These are phyloP conservation scores for Gryllus longicercus DNA, from an alignment of 2,888 invertebrate genomes.

Conservation along the genomic window DNA sequence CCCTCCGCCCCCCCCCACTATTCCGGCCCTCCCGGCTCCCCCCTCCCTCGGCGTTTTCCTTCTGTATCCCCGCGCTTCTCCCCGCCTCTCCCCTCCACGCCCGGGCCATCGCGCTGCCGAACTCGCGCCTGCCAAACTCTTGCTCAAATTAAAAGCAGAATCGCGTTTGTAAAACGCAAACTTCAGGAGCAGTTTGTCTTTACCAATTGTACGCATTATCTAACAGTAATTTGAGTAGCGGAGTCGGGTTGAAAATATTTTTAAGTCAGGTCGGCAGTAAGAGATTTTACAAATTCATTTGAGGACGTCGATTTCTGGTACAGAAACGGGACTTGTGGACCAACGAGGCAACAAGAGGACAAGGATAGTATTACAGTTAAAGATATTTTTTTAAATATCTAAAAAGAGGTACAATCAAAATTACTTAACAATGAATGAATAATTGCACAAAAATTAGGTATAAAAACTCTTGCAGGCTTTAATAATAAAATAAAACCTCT, in stretches of 20 bases:
- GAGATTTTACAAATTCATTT: slow-evolving; percentile 1
- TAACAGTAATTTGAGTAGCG: slow-evolving; percentile 17
- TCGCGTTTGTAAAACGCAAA: slow-evolving; percentile 17
- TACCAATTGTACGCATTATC: slow-evolving; percentile 7
- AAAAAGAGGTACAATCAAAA: too few relatives aligned
- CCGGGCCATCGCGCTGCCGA: neutral
- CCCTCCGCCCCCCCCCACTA: neutral
- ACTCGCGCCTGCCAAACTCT: neutral
- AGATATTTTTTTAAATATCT: too few relatives aligned
- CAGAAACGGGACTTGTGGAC: too few relatives aligned
- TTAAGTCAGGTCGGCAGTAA: neutral
- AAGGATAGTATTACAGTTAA: too few relatives aligned
- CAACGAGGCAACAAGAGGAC: too few relatives aligned
- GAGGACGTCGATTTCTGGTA: too few relatives aligned
- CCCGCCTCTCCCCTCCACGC: neutral
- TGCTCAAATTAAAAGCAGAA: slow-evolving; percentile 17
- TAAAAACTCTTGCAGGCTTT: too few relatives aligned
- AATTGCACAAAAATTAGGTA: too few relatives aligned
- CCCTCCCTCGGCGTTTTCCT: neutral
- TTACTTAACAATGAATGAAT: too few relatives aligned
- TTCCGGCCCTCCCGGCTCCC: neutral
- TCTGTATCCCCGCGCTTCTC: neutral
- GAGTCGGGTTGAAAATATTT: neutral
- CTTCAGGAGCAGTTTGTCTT: slow-evolving; percentile 17
- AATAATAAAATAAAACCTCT: too few relatives aligned